Conservation (phyloP, 2,113 vertebrate species). For the Petaurus breviceps region DNA sequence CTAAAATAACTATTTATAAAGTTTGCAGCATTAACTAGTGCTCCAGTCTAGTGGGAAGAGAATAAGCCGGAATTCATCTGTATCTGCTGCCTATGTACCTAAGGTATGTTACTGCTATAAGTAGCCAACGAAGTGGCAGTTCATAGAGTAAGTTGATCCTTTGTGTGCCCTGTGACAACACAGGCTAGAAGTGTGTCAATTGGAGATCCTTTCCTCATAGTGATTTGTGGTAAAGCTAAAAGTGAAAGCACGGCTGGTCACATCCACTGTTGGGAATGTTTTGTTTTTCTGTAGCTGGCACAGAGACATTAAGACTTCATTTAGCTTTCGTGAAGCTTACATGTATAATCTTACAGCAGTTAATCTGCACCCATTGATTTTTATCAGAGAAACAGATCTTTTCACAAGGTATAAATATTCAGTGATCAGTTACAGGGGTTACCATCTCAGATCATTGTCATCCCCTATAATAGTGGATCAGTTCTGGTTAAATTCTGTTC, state of each 20-base stretch:
- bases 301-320: slow-evolving; percentile 68
- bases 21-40: slow-evolving; percentile 43
- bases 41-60: background rate
- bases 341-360: slow-evolving; percentile 42
- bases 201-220: slow-evolving; percentile 57
- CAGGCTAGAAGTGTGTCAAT: slow-evolving; percentile 14
- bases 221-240: slow-evolving; percentile 61
- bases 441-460: slow-evolving; percentile 28
- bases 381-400: slow-evolving; percentile 67
- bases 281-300: slow-evolving; percentile 54
- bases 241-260: slow-evolving; percentile 60
- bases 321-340: slow-evolving; percentile 69
- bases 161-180: slow-evolving; percentile 57
- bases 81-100: slow-evolving; percentile 26
- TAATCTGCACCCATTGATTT: slow-evolving; percentile 62
- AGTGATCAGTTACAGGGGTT: slow-evolving; percentile 45
- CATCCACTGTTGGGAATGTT: slow-evolving; percentile 65
- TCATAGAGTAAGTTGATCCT: slow-evolving; percentile 55
- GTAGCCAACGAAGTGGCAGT: slow-evolving; percentile 24
- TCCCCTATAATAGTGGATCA: slow-evolving; percentile 36
- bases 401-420: slow-evolving; percentile 51
- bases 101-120: slow-evolving; percentile 29
- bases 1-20: slow-evolving; percentile 74
- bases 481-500: slow-evolving; percentile 40
- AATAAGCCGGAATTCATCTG: slow-evolving; percentile 47